These are phyloP conservation scores for Diglossa cyanea DNA, from an alignment of 2,797 vertebrate genomes.

Conservation along the genomic window DNA sequence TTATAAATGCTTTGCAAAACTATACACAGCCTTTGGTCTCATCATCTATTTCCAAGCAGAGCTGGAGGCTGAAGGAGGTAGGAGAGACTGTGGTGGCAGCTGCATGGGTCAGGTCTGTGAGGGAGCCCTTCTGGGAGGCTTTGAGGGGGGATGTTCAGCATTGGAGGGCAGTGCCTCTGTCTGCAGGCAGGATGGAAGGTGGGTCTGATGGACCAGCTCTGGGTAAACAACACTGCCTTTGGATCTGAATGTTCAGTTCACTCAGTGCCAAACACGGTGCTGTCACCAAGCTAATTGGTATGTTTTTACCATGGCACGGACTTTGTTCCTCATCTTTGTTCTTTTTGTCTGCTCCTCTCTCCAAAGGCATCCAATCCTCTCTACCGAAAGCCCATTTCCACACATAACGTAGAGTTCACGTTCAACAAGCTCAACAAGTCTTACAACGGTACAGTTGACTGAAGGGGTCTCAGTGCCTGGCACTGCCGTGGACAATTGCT, in stretches of 20 bases:
- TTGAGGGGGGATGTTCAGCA: neutral
- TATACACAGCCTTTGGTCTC: neutral
- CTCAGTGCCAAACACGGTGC: neutral
- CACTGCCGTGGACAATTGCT: conserved; percentile 38
- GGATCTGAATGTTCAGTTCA: neutral
- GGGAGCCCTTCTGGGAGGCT: neutral
- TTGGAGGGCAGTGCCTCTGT: neutral
- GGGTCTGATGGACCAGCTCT: neutral
- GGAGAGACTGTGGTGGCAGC: neutral
- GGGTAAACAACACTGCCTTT: neutral
- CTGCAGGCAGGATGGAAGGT: neutral
- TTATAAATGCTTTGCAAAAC: neutral
- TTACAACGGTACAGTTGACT: conserved; percentile 90
- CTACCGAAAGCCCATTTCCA: conserved; percentile 91
- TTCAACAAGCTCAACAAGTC: conserved; percentile 88
- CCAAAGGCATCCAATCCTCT: conserved; percentile 93
- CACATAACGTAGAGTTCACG: conserved; percentile 84
- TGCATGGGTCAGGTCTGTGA: neutral
- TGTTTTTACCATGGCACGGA: accelerated
- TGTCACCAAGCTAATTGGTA: neutral
- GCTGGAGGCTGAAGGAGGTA: neutral
- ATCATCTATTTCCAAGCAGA: neutral
- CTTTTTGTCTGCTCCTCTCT: neutral
- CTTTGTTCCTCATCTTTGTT: neutral
- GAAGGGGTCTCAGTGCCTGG: conserved; percentile 55